phyloP scores from a whole-genome alignment of 2,797 vertebrate genomes.

The Phrynocephalus guinanensis region DNA sequence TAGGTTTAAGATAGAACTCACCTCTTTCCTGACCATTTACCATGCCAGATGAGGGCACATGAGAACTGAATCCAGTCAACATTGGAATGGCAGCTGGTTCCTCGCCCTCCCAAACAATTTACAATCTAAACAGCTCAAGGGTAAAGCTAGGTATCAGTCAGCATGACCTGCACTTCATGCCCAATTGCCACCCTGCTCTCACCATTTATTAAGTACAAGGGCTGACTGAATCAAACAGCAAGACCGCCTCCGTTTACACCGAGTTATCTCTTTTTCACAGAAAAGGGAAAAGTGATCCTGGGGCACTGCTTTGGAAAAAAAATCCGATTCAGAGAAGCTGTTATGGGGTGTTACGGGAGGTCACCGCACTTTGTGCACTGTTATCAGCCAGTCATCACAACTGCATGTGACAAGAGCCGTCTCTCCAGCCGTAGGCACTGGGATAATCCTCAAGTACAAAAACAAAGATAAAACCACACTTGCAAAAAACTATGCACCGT shows the following conservation, averaged over 20 bases:
- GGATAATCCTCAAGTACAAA: neutral
- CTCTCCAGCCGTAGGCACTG: neutral
- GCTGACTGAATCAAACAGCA: neutral
- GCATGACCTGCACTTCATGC: neutral
- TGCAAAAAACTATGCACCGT: neutral
- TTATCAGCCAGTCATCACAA: neutral
- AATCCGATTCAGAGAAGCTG: neutral
- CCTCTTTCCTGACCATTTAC: neutral
- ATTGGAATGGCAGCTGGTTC: too few relatives aligned
- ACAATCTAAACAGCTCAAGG: neutral
- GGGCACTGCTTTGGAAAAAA: neutral
- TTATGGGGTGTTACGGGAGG: neutral
- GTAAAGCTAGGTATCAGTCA: neutral
- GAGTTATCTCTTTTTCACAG: neutral
- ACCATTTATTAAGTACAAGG: neutral
- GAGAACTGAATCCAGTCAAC: too few relatives aligned
- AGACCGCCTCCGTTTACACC: neutral
- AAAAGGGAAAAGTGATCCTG: neutral
- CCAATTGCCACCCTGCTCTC: neutral
- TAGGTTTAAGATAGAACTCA: neutral
- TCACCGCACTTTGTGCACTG: neutral
- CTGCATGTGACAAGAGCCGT: neutral
- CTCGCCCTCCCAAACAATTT: neutral
- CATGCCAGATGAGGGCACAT: neutral
- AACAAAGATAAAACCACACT: neutral